These are phyloP conservation scores for Mythimna ferrago DNA, from an alignment of 2,888 invertebrate species.

Conservation along the genomic window DNA sequence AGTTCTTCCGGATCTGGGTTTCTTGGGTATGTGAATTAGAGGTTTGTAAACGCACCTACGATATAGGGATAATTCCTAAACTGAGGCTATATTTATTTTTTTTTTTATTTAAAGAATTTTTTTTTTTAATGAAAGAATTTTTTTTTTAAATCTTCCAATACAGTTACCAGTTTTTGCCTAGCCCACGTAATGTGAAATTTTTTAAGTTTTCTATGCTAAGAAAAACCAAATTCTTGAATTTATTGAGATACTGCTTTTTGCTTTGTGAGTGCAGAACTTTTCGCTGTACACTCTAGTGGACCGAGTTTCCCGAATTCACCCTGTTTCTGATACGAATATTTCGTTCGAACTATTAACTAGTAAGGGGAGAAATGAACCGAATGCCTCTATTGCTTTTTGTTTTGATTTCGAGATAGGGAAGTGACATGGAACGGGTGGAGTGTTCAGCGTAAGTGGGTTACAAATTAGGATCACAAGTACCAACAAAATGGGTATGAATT, in stretches of 20 bases:
- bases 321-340: conserved; percentile 56
- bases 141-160: too few relatives aligned
- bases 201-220: too few relatives aligned
- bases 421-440: conserved; percentile 22
- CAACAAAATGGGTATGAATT: conserved; percentile 3
- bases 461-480: conserved; percentile 6
- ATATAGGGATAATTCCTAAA: too few relatives aligned
- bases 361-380: conserved; percentile 46
- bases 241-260: background rate
- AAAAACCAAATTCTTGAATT: background rate
- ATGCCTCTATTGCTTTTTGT: conserved; percentile 45
- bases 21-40: too few relatives aligned
- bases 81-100: too few relatives aligned
- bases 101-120: too few relatives aligned
- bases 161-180: too few relatives aligned
- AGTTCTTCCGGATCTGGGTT: too few relatives aligned
- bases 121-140: too few relatives aligned
- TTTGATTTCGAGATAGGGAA: conserved; percentile 39
- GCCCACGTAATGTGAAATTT: too few relatives aligned
- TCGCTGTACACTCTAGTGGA: conserved; percentile 50
- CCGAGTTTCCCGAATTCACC: conserved; percentile 44
- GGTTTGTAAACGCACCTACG: too few relatives aligned
- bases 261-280: conserved; percentile 50
- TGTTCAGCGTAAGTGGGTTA: conserved; percentile 2
- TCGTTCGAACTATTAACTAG: conserved; percentile 61